A percentile compares a stretch with the other conserved stretches of the same genome.
Conservation (phyloP, 2,888 invertebrate genomes). For the Piscicola geometra region DNA sequence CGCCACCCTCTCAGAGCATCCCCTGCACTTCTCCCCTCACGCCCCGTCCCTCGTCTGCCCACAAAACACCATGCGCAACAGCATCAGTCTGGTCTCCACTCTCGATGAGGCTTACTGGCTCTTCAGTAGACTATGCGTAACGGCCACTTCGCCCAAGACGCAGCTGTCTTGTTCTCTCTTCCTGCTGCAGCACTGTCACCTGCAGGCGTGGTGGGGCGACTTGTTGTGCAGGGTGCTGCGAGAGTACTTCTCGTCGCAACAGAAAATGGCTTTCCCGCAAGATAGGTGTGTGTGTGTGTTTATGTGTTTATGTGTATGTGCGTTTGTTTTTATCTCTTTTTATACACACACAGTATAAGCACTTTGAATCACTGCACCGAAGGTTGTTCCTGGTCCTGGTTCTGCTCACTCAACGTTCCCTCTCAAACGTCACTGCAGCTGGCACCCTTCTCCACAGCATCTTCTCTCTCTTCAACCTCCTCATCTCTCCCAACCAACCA, state of each 20-base stretch:
- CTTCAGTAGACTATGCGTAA: slow-evolving; percentile 71
- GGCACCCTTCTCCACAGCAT: slow-evolving; percentile 50
- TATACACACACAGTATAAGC: not conserved
- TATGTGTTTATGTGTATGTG: not conserved
- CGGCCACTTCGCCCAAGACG: slow-evolving; percentile 68
- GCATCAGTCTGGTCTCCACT: not conserved
- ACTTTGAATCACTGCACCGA: slow-evolving; percentile 17
- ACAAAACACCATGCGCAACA: not conserved
- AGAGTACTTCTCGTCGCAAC: slow-evolving; percentile 72
- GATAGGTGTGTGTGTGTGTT: slow-evolving; percentile 65
- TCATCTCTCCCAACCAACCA: slow-evolving; percentile 41
- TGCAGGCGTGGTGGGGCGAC: slow-evolving; percentile 81
- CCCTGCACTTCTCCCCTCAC: not conserved
- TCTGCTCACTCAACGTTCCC: slow-evolving; percentile 77
- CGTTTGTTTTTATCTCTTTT: not conserved
- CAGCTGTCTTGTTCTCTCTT: slow-evolving; percentile 63
- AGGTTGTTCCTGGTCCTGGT: slow-evolving; percentile 78
- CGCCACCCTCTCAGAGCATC: not conserved
- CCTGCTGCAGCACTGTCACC: slow-evolving; percentile 71
- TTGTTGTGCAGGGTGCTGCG: slow-evolving; percentile 78
- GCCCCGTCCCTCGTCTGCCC: slow-evolving; percentile 2
- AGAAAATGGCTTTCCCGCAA: slow-evolving; percentile 74
- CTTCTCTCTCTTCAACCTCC: slow-evolving; percentile 58
- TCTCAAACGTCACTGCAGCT: slow-evolving; percentile 54
- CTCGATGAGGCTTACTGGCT: slow-evolving; percentile 53